Percentiles rank a stretch among this genome's conserved stretches.
Conservation (phyloP, 2,888 invertebrate species). For the Abscondita cerata region DNA sequence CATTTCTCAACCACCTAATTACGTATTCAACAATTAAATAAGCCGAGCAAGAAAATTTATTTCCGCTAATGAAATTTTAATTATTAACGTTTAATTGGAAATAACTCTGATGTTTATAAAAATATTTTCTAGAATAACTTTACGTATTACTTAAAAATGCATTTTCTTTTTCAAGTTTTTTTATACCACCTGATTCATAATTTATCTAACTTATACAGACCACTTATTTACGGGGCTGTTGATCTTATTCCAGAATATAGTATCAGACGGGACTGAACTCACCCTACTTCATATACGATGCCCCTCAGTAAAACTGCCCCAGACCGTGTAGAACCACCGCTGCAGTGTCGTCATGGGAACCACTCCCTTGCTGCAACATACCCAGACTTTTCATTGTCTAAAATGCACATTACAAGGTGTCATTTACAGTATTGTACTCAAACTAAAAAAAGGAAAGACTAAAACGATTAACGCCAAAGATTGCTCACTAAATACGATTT, state of each 20-base stretch:
- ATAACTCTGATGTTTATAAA: too few species aligned
- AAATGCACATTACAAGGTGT: slow-evolving; percentile 50
- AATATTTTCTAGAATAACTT: too few species aligned
- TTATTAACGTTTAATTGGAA: too few species aligned
- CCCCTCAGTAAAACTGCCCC: slow-evolving; percentile 33
- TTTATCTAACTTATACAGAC: slow-evolving; percentile 4
- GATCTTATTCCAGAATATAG: slow-evolving; percentile 23
- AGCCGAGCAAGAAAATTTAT: too few species aligned
- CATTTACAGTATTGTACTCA: slow-evolving; percentile 43
- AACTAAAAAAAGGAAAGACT: slow-evolving; percentile 9
- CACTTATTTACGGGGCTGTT: slow-evolving; percentile 10
- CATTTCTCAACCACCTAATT: too few species aligned
- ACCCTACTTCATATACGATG: slow-evolving; percentile 34
- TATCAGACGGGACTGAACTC: slow-evolving; percentile 28
- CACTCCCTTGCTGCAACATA: slow-evolving; percentile 51
- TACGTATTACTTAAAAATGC: too few species aligned
- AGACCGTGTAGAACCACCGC: slow-evolving; percentile 45
- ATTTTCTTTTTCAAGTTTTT: background rate
- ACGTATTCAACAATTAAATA: too few species aligned
- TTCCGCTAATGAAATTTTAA: too few species aligned
- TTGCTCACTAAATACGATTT: too few species aligned
- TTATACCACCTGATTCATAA: background rate
- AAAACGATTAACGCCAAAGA: background rate
- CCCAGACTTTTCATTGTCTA: slow-evolving; percentile 55
- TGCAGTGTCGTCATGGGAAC: slow-evolving; percentile 57